Conservation (phyloP, 2,113 vertebrate genomes). For the Paramormyrops kingsleyae region DNA sequence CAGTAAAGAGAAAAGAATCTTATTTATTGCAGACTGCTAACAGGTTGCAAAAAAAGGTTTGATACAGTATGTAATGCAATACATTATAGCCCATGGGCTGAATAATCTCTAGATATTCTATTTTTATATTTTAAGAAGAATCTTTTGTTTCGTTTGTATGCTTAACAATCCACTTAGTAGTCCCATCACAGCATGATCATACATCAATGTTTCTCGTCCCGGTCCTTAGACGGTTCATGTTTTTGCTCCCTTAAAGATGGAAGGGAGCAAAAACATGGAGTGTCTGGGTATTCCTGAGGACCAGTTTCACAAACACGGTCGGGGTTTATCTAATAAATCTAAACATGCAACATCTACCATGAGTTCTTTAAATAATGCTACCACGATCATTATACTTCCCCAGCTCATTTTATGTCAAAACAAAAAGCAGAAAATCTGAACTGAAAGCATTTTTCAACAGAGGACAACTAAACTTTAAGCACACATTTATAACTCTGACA, state of each 20-base stretch:
- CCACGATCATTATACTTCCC: constrained; percentile 15
- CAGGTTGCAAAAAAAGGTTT: background rate
- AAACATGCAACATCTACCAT: background rate
- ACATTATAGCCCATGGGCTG: constrained; percentile 4
- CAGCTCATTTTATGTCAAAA: constrained; percentile 24
- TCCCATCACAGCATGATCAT: background rate
- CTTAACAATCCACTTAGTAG: background rate
- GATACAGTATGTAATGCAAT: background rate
- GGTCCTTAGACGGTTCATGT: background rate
- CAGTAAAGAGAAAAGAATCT: constrained; percentile 34
- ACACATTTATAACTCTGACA: background rate
- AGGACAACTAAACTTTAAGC: background rate
- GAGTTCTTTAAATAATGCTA: constrained; percentile 3
- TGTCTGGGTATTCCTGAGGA: background rate
- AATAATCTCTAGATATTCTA: background rate
- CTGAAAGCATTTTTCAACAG: background rate
- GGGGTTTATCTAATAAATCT: background rate
- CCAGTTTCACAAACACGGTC: background rate
- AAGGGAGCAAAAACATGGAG: background rate
- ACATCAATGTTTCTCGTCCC: background rate
- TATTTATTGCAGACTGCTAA: background rate
- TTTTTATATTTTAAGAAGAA: background rate
- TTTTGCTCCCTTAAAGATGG: background rate
- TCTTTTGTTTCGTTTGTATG: background rate
- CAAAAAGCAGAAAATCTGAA: background rate